Conservation (phyloP, 23 tunicate genomes). For the Trididemnum nubilum region DNA sequence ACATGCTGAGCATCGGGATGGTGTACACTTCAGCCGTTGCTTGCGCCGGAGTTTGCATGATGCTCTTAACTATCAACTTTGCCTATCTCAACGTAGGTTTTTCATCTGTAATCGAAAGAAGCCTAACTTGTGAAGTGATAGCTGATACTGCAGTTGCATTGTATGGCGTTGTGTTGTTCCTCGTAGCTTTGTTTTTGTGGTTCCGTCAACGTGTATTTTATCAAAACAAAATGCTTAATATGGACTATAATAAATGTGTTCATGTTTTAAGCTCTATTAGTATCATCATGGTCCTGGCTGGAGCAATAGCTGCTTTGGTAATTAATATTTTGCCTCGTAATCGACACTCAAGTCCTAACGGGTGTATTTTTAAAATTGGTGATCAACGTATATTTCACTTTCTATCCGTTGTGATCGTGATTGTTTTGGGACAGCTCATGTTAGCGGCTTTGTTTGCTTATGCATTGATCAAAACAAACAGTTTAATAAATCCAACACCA, state of each 20-base stretch:
- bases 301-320: constrained; percentile 10
- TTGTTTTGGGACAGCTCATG: constrained; percentile 37
- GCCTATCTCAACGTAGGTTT: constrained; percentile 26
- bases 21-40: constrained; percentile 36
- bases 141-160: constrained; percentile 31
- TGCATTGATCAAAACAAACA: constrained; percentile 14
- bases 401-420: neutral
- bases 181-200: constrained; percentile 48
- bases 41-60: constrained; percentile 20
- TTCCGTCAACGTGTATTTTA: constrained; percentile 50
- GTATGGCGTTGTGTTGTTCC: constrained; percentile 26
- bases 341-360: constrained; percentile 20
- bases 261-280: constrained; percentile 42
- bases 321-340: constrained; percentile 1
- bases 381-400: neutral
- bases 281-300: constrained; percentile 21
- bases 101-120: neutral
- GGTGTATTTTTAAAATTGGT: constrained; percentile 22
- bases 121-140: constrained; percentile 36
- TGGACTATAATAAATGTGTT: constrained; percentile 23
- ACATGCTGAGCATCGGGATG: constrained; percentile 22
- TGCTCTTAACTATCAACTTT: constrained; percentile 6
- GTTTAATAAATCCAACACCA: no score
- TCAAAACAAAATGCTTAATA: constrained; percentile 46
- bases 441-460: constrained; percentile 45